These are phyloP conservation scores for Spodoptera picta DNA, from an alignment of 2,888 invertebrate genomes.

Conservation along the genomic window DNA sequence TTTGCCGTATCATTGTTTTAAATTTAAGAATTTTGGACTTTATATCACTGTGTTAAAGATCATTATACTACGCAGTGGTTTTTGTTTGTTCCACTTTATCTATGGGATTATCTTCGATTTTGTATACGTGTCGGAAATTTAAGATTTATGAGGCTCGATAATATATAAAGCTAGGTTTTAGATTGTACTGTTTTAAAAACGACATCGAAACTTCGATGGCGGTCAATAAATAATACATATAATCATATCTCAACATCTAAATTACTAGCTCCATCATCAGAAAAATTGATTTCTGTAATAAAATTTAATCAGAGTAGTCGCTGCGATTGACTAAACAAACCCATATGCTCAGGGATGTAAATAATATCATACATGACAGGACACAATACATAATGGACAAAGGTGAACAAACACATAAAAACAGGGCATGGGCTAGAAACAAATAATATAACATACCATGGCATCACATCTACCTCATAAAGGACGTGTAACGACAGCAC, in stretches of 20 bases:
- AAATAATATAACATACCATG: neutral
- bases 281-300: too few species aligned
- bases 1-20: neutral
- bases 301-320: too few species aligned
- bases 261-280: too few species aligned
- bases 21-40: conserved; percentile 6
- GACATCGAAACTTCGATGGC: neutral
- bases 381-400: too few species aligned
- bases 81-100: conserved; percentile 35
- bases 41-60: conserved; percentile 9
- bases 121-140: conserved; percentile 24
- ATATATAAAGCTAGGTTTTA: neutral
- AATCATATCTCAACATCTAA: neutral
- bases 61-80: neutral
- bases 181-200: neutral
- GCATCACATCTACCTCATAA: too few species aligned
- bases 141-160: conserved; percentile 41
- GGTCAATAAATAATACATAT: too few species aligned
- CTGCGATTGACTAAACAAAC: too few species aligned
- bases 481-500: too few species aligned
- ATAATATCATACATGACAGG: too few species aligned
- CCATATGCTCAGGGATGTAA: too few species aligned
- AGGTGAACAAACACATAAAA: neutral
- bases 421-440: rapidly evolving
- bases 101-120: conserved; percentile 24